A percentile compares a stretch with the other conserved stretches of the same genome.
phyloP scores from a whole-genome alignment of 2,888 invertebrate genomes.

The Frankliniella fusca region DNA sequence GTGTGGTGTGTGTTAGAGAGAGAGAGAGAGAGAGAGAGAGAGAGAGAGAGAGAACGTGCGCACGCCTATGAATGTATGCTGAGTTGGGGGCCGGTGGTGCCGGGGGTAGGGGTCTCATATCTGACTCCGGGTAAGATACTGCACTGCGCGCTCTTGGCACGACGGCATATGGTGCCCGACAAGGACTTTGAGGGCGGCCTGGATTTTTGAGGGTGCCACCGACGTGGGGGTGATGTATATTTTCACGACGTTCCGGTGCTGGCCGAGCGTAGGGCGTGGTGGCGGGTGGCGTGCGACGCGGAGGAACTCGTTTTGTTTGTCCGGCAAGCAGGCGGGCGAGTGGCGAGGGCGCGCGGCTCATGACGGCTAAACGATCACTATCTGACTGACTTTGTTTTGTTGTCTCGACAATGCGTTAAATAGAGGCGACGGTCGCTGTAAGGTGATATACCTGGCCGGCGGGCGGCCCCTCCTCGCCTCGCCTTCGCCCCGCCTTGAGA shows the following conservation, averaged over 20 bases:
- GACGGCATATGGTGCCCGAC: too few relatives aligned
- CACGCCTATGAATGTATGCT: background rate
- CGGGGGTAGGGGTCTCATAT: background rate
- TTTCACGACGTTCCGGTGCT: background rate
- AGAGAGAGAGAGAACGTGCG: too few relatives aligned
- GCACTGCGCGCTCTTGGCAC: background rate
- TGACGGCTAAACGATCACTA: background rate
- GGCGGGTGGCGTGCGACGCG: background rate
- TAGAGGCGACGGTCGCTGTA: background rate
- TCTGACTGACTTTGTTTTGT: background rate
- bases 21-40: too few relatives aligned
- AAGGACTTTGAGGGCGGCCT: too few relatives aligned
- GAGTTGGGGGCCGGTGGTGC: background rate
- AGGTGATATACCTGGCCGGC: slow-evolving; percentile 6
- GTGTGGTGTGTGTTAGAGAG: too few relatives aligned
- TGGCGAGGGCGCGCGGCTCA: background rate
- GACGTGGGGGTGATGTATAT: too few relatives aligned
- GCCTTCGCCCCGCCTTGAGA: background rate
- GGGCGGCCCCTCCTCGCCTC: too few relatives aligned
- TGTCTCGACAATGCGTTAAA: slow-evolving; percentile 7
- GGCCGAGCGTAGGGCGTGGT: background rate
- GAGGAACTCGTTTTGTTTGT: background rate
- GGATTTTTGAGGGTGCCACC: too few relatives aligned
- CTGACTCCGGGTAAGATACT: slow-evolving; percentile 6
- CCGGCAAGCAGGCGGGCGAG: background rate